These are phyloP conservation scores for Antechinus stuartii DNA, from an alignment of 2,113 vertebrate species.

Conservation along the genomic window DNA sequence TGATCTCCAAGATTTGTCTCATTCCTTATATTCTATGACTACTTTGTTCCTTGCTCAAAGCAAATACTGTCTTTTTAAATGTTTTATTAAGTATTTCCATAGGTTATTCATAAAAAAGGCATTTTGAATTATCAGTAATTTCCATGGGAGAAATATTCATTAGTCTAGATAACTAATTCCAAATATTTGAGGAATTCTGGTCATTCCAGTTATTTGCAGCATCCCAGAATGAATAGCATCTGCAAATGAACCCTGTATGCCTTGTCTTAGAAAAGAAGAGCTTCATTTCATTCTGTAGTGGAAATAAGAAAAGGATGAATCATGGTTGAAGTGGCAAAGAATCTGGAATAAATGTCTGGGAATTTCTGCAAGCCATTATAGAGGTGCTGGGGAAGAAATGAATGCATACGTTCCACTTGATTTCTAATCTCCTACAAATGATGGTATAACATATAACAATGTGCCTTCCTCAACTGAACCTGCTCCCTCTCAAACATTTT, in stretches of 20 bases:
- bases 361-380: background rate
- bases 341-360: background rate
- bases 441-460: background rate
- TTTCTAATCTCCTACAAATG: background rate
- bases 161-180: background rate
- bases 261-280: background rate
- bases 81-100: background rate
- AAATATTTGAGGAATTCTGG: background rate
- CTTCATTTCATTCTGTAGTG: background rate
- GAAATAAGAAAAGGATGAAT: background rate
- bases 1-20: background rate
- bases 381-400: background rate
- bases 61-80: background rate
- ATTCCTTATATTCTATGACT: background rate
- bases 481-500: background rate
- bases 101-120: background rate
- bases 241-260: background rate
- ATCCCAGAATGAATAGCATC: background rate
- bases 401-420: background rate
- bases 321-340: background rate
- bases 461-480: background rate
- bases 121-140: background rate
- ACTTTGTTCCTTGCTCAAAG: background rate
- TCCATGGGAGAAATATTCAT: background rate
- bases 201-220: background rate